Evolutionary conservation across 2,888 invertebrate species (phyloP), one percentile per base, ranked within the genome.

Genomic region (Sabatieria punctata): DNA sequence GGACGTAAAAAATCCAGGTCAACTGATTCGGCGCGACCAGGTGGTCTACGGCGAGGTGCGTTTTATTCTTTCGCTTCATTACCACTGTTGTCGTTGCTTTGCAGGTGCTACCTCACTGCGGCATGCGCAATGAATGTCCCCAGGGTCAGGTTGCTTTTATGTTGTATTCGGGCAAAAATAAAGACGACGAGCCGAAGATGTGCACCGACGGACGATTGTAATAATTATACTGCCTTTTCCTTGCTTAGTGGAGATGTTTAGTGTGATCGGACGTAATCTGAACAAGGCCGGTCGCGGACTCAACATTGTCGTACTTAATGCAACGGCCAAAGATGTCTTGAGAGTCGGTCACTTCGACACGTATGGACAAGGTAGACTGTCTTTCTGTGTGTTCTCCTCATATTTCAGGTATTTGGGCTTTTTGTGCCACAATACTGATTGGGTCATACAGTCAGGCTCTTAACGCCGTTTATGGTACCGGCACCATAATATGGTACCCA

Each of bases 231-330:
- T 11, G 13, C 33, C 33, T n/a, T n/a, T n/a, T n/a, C n/a, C n/a
- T n/a, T n/a, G n/a, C n/a, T n/a, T n/a, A n/a, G n/a, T n/a, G n/a
- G n/a, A n/a, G n/a, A n/a, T n/a, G n/a, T 58, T 30, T 54, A 68
- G 69, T 53, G 57, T 69, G 15, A 62, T 70, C 49, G 63, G 60
- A 21, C 62, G 63, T 39, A 61, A 61, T 39, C 50, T 72, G 25
- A 73, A 71, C 54, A 65, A 67, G 45, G 74, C 69, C 18, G 74
- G 74, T 2, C 62, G 75, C 43, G 75, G 75, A 0, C 60, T 75
- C 43, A 75, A 75, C 56, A 59, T 73, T 26, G 72, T 69, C 0
- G 61, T 73, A 1, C 59, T 74, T 30, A 70, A 73, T 51, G 60
- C 67, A 4, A 61, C 63, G 21, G 67, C 66, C 18, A 65, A 66